These are phyloP conservation scores for Atlantisia rogersi DNA, from an alignment of 2,113 vertebrate species.

Conservation along the genomic window DNA sequence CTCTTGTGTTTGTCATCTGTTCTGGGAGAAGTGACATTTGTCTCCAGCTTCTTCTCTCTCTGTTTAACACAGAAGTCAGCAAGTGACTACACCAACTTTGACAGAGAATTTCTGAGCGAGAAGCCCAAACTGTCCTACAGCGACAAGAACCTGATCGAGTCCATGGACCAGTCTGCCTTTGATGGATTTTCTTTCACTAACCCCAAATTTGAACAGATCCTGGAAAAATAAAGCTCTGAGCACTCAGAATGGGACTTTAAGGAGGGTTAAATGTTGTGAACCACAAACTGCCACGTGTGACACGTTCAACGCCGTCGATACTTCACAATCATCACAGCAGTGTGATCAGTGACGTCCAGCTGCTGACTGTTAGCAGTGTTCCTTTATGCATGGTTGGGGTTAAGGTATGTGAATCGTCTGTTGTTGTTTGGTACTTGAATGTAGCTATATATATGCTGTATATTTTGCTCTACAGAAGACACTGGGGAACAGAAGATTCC, in stretches of 20 bases:
- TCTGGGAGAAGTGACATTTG: not conserved
- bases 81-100: slow-evolving; percentile 95
- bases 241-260: not conserved
- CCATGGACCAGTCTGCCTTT: slow-evolving; percentile 95
- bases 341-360: not conserved
- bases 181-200: slow-evolving; percentile 95
- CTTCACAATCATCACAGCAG: not conserved
- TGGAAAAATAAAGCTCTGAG: slow-evolving; percentile 77
- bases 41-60: not conserved
- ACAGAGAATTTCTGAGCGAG: slow-evolving; percentile 95
- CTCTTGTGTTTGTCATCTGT: not conserved
- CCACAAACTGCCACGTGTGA: not conserved
- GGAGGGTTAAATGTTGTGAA: not conserved
- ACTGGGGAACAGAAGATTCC: not conserved
- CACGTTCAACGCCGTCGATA: not conserved
- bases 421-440: slow-evolving; percentile 86
- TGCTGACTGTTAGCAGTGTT: slow-evolving; percentile 25
- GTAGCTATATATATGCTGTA: slow-evolving; percentile 81
- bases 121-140: slow-evolving; percentile 92
- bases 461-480: slow-evolving; percentile 81
- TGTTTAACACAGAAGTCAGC: slow-evolving; percentile 83
- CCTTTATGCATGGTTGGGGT: slow-evolving; percentile 49
- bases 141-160: slow-evolving; percentile 96
- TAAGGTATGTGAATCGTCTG: slow-evolving; percentile 73
- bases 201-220: slow-evolving; percentile 87